Evolutionary conservation across 1,140 invertebrate species (phyloP).

Genomic region (Diploscapter pachys): DNA sequence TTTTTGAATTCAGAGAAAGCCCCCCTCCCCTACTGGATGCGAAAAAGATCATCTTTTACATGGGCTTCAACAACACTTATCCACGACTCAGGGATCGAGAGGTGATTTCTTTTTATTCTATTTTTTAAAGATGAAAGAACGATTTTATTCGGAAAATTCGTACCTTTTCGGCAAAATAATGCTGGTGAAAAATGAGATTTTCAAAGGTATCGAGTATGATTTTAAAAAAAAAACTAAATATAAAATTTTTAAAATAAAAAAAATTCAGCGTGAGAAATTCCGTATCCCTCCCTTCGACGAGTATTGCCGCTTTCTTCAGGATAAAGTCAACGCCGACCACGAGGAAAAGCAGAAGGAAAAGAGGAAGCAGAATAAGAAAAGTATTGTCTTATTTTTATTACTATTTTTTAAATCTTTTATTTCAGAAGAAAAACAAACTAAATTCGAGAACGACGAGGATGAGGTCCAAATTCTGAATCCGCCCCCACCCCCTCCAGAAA

Average conservation of each 20-base stretch:
- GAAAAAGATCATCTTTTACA: conserved; percentile 32
- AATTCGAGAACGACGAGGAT: no score
- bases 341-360: conserved; percentile 13
- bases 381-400: not conserved
- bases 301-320: conserved; percentile 13
- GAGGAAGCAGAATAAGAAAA: not conserved
- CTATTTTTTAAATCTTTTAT: no score
- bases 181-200: no score
- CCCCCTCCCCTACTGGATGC: conserved; percentile 8
- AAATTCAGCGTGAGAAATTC: conserved; percentile 20
- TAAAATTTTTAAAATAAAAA: no score
- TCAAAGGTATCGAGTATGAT: no score
- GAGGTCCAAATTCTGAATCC: no score
- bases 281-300: conserved; percentile 26
- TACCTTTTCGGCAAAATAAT: no score
- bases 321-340: conserved; percentile 6
- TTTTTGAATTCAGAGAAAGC: not conserved
- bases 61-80: conserved; percentile 32
- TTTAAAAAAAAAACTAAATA: no score
- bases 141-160: not conserved
- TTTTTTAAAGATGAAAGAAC: conserved; percentile 3
- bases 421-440: no score
- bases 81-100: conserved; percentile 26
- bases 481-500: no score
- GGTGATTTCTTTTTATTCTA: conserved; percentile 8